Evolutionary conservation across 1,140 invertebrate genomes (phyloP).

Genomic region (Rhagoletis pomonella): DNA sequence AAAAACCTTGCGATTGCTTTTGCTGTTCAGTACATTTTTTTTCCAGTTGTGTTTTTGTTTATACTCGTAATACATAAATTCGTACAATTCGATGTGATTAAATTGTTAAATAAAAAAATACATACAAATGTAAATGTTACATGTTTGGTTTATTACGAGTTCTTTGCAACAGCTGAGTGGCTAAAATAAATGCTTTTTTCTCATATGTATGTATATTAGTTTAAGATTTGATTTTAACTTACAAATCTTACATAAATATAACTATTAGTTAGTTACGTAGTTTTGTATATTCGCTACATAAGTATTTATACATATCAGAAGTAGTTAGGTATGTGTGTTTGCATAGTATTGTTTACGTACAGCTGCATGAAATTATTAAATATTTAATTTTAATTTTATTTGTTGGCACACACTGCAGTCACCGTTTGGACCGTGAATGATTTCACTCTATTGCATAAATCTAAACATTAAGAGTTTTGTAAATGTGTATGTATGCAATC

Average conservation of each 20-base stretch:
- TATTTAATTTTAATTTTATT: not conserved
- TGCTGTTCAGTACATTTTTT: constrained; percentile 36
- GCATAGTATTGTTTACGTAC: not conserved
- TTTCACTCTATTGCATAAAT: constrained; percentile 10
- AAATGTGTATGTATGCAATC: not conserved
- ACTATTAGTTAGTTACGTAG: no score
- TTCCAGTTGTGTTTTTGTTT: not conserved
- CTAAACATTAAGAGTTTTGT: constrained; percentile 23
- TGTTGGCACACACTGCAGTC: constrained; percentile 22
- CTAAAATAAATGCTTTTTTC: not conserved
- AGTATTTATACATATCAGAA: not conserved
- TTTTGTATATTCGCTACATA: not conserved
- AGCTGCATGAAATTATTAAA: not conserved
- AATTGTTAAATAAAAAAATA: not conserved
- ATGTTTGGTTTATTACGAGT: not conserved
- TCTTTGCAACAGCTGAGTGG: not conserved
- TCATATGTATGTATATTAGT: no score
- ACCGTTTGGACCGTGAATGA: not conserved
- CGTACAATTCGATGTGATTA: constrained; percentile 49
- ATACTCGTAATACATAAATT: constrained; percentile 17
- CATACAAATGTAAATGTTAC: not conserved
- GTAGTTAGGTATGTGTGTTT: not conserved
- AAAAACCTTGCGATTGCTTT: constrained; percentile 33
- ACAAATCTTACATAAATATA: no score
- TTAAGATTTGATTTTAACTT: not conserved